Conservation (phyloP, 1,140 invertebrate genomes). For the Cherax quadricarinatus region DNA sequence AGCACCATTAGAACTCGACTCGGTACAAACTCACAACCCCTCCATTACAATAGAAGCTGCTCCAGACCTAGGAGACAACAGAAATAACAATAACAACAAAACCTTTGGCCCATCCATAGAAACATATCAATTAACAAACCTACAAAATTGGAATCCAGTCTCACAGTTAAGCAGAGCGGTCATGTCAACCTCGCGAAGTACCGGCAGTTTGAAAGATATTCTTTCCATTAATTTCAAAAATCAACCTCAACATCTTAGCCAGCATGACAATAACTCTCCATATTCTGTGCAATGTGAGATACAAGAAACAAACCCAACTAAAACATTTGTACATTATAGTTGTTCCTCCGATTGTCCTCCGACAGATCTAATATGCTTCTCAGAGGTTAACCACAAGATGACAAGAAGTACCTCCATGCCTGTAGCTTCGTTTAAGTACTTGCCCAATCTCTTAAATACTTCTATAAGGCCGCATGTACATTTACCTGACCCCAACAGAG, state of each 20-base stretch:
- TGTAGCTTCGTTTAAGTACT: slow-evolving; percentile 36
- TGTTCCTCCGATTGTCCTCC: slow-evolving; percentile 44
- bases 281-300: slow-evolving; percentile 26
- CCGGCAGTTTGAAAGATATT: slow-evolving; percentile 67
- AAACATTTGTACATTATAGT: slow-evolving; percentile 26
- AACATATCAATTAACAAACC: slow-evolving; percentile 69
- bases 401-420: slow-evolving; percentile 64
- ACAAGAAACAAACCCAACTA: slow-evolving; percentile 19
- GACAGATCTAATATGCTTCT: slow-evolving; percentile 56
- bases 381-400: slow-evolving; percentile 55
- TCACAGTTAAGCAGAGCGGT: slow-evolving; percentile 48
- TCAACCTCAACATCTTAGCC: slow-evolving; percentile 17
- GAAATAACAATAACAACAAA: slow-evolving; percentile 64
- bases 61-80: slow-evolving; percentile 34
- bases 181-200: slow-evolving; percentile 66
- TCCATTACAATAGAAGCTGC: slow-evolving; percentile 46
- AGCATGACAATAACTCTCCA: slow-evolving; percentile 25
- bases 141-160: slow-evolving; percentile 70
- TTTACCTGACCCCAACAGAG: not conserved
- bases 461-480: not conserved
- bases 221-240: slow-evolving; percentile 49
- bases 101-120: slow-evolving; percentile 34
- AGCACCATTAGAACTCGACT: not conserved
- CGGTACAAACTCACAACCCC: slow-evolving; percentile 39
- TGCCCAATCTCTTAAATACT: slow-evolving; percentile 21